Evolutionary conservation across 2,888 invertebrate species (phyloP).

Genomic region (Pandemis heparana): DNA sequence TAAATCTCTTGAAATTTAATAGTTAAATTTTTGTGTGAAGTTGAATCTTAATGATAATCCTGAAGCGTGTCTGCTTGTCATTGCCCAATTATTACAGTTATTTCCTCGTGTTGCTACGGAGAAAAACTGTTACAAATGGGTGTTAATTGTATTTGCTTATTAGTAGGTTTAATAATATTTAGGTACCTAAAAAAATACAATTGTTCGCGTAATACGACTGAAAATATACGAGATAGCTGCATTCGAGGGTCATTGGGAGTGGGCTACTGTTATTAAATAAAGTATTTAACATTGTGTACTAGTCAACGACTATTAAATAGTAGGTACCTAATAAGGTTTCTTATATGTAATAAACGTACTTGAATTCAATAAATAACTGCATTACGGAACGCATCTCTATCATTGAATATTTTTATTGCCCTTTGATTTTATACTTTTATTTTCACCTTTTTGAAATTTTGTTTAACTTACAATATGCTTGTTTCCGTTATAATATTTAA

Average conservation of each 20-base stretch:
- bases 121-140: slow-evolving; percentile 4
- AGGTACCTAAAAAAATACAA: slow-evolving; percentile 35
- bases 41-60: slow-evolving; percentile 20
- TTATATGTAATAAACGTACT: slow-evolving; percentile 79
- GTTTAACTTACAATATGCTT: neutral
- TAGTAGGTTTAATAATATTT: slow-evolving; percentile 27
- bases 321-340: slow-evolving; percentile 62
- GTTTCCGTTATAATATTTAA: slow-evolving; percentile 10
- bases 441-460: neutral
- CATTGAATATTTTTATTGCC: slow-evolving; percentile 54
- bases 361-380: slow-evolving; percentile 82
- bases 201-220: slow-evolving; percentile 35
- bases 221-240: slow-evolving; percentile 37
- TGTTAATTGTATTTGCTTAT: slow-evolving; percentile 32
- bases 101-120: neutral
- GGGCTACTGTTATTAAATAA: slow-evolving; percentile 42
- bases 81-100: neutral
- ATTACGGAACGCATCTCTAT: slow-evolving; percentile 62
- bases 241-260: slow-evolving; percentile 41
- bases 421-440: neutral
- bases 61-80: slow-evolving; percentile 12
- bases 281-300: slow-evolving; percentile 57
- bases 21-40: slow-evolving; percentile 36
- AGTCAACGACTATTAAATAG: slow-evolving; percentile 76
- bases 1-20: slow-evolving; percentile 35